These are phyloP conservation scores for Megaceryle torquata DNA, from an alignment of 2,113 vertebrate species.

Conservation along the genomic window DNA sequence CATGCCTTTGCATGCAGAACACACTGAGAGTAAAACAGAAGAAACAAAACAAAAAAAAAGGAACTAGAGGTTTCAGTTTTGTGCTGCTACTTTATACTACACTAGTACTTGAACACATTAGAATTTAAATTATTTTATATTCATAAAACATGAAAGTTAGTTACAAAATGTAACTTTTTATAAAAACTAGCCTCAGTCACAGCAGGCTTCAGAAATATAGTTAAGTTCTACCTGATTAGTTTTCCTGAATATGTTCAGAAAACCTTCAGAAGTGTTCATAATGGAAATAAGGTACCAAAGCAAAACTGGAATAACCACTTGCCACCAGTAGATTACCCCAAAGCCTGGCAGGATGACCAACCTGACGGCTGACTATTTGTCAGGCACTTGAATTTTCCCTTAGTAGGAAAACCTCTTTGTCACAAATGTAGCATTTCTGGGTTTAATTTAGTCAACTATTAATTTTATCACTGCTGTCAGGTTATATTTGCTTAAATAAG, in stretches of 20 bases:
- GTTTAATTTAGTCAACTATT: not conserved
- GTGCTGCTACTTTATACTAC: conserved; percentile 3
- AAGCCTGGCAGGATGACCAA: not conserved
- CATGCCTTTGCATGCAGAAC: not conserved
- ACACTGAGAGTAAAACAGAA: not conserved
- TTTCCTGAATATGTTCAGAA: not conserved
- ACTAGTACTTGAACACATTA: conserved; percentile 48
- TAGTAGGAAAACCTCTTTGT: not conserved
- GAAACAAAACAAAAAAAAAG: conserved; percentile 9
- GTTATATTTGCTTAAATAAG: not conserved
- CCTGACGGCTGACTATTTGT: not conserved
- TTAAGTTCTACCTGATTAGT: not conserved
- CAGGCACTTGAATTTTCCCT: not conserved
- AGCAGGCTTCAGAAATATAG: not conserved
- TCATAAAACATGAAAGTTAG: conserved; percentile 28
- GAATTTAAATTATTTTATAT: conserved; percentile 46
- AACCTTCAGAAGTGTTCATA: not conserved
- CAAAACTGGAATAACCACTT: not conserved
- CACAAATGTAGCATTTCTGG: not conserved
- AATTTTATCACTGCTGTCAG: not conserved
- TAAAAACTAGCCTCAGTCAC: conserved; percentile 2
- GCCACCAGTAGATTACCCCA: not conserved
- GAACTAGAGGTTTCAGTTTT: conserved; percentile 37
- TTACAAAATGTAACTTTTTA: conserved; percentile 37
- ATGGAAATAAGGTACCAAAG: not conserved